phyloP scores from a whole-genome alignment of 2,888 invertebrate species.

The Melanophora roralis region DNA sequence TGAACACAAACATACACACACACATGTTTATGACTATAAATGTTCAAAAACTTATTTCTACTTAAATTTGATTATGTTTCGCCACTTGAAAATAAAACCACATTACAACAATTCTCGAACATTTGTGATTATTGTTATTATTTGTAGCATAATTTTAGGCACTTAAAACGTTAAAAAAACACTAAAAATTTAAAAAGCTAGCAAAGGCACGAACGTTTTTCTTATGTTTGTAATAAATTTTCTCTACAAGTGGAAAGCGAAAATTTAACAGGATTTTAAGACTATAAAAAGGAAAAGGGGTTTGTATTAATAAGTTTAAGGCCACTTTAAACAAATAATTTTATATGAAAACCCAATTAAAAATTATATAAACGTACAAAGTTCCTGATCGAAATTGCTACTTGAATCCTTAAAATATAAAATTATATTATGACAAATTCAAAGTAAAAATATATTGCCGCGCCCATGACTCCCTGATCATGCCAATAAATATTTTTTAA shows the following conservation, averaged over 20 bases:
- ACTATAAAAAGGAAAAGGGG: background rate
- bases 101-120: slow-evolving; percentile 54
- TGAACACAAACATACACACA: background rate
- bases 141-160: slow-evolving; percentile 60
- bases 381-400: no score
- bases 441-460: no score
- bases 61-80: slow-evolving; percentile 2
- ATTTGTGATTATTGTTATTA: slow-evolving; percentile 50
- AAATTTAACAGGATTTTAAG: slow-evolving; percentile 32
- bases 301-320: background rate
- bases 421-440: no score
- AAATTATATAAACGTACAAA: no score
- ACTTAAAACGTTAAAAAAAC: slow-evolving; percentile 37
- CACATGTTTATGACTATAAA: slow-evolving; percentile 26
- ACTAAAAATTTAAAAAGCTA: slow-evolving; percentile 40
- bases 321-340: no score
- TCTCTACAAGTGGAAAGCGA: background rate
- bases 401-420: no score
- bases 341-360: no score
- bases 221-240: background rate
- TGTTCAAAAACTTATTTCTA: slow-evolving; percentile 15
- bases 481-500: no score
- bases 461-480: no score
- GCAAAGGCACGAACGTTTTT: slow-evolving; percentile 36
- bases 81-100: slow-evolving; percentile 55